Evolutionary conservation across 1,140 invertebrate species (phyloP), one percentile per base, ranked within the genome.

Genomic region (Campoletis sonorensis): DNA sequence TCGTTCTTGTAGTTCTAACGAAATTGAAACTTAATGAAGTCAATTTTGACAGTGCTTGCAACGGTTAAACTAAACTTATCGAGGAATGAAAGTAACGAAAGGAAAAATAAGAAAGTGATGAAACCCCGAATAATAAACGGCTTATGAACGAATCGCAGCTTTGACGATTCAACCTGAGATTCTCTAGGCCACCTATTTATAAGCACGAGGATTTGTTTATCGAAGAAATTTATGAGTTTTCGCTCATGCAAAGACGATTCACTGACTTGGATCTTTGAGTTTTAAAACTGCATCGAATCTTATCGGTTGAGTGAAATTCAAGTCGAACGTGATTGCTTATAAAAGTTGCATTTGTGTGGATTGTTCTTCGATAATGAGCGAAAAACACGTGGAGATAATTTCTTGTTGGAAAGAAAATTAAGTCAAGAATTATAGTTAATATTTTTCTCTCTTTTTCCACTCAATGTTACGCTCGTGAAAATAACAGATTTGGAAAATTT

Each of bases 141-240:
- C 30, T 33, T 33, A 40, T 45, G 81, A 82, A 72, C 81, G 37
- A 27, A 40, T 64, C 49, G 40, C 58, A 73, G 45, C 76, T 72
- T 54, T 40, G 27, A 77, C 49, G 40, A 79, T 73, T 37, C 27
- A 79, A 49, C 78, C 10, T 37, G 79, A 49, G 73, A 70, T 72
- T 37, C 37, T 23, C 58, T 79, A 26, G 58, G 21, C 58, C 30
- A 67, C 75, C 85, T 85, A 85, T 85, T 85, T 84, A 79, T 85
- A 85, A 84, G 68, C 80, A 58, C 30, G 37, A 58, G 76, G 76
- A 67, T 76, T 78, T 67, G 58, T 79, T 84, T 83, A 82, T 77
- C 1, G 49, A 79, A 80, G 54, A 81, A 78, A 79, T 80, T 73
- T 64, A 78, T 73, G 40, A 79, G 58, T 79, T 76, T 68, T 13